These are phyloP conservation scores for Gnatocerus cornutus DNA, from an alignment of 2,888 invertebrate species.

Conservation along the genomic window DNA sequence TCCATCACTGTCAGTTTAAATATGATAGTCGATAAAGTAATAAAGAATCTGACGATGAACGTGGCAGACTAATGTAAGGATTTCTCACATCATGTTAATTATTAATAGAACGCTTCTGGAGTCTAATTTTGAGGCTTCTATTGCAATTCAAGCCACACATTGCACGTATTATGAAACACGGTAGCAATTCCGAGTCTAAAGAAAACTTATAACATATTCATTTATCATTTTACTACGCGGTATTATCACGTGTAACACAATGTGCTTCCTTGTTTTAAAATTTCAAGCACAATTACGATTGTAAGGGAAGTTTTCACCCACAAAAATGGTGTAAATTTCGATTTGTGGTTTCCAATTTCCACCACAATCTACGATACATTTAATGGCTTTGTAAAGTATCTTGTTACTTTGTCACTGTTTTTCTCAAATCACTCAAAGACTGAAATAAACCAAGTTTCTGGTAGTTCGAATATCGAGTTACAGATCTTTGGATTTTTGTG, in stretches of 20 bases:
- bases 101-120: not conserved
- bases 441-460: not conserved
- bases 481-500: not conserved
- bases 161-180: constrained; percentile 1
- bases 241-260: not conserved
- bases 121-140: not conserved
- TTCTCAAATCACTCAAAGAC: not conserved
- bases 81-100: not conserved
- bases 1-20: too few relatives aligned
- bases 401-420: not conserved
- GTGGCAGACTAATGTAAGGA: too few relatives aligned
- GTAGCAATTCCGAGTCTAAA: not conserved
- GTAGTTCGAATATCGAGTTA: not conserved
- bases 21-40: too few relatives aligned
- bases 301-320: not conserved
- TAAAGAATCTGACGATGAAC: too few relatives aligned
- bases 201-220: constrained; percentile 2
- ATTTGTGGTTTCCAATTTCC: not conserved
- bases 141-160: constrained; percentile 2
- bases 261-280: not conserved
- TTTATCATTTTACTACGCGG: not conserved
- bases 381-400: not conserved
- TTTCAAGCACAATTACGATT: not conserved
- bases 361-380: not conserved
- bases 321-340: not conserved